These are phyloP conservation scores for Centropyge bicolor DNA, from an alignment of 2,797 vertebrate genomes.

Conservation along the genomic window DNA sequence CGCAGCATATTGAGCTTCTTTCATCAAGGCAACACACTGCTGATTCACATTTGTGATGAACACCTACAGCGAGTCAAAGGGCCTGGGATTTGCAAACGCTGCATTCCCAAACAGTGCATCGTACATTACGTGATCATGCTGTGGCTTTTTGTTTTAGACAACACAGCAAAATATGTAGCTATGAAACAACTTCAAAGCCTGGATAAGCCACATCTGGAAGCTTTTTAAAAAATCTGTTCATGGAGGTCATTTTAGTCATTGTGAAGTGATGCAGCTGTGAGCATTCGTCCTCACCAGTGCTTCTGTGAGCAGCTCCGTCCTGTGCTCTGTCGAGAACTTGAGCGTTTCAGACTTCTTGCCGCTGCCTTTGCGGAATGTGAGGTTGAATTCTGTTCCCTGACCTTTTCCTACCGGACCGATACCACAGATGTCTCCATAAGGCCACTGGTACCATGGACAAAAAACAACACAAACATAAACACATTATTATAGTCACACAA, in stretches of 20 bases:
- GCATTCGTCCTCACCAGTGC: slow-evolving; percentile 89
- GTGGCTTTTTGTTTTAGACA: neutral
- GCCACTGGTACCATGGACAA: slow-evolving; percentile 87
- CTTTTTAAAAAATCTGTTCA: neutral
- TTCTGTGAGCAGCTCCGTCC: slow-evolving; percentile 98
- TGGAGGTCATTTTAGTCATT: neutral
- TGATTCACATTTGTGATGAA: slow-evolving; percentile 39
- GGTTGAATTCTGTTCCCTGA: slow-evolving; percentile 97
- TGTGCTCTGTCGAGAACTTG: slow-evolving; percentile 99
- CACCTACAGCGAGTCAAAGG: slow-evolving; percentile 20
- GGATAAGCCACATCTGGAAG: slow-evolving; percentile 1
- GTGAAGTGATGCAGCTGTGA: neutral
- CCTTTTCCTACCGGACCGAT: slow-evolving; percentile 97
- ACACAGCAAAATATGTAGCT: slow-evolving; percentile 32
- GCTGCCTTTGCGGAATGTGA: slow-evolving; percentile 97
- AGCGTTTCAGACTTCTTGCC: slow-evolving; percentile 98
- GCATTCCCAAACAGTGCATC: slow-evolving; percentile 20
- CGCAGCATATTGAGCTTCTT: slow-evolving; percentile 13
- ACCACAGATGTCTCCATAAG: slow-evolving; percentile 98
- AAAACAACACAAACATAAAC: slow-evolving; percentile 18
- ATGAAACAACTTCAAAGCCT: neutral
- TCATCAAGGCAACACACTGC: slow-evolving; percentile 28
- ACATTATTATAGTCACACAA: neutral
- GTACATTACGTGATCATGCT: slow-evolving; percentile 2
- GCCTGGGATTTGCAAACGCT: slow-evolving; percentile 29